These are phyloP conservation scores for Dasyornis broadbenti DNA, from an alignment of 2,113 vertebrate species.

Conservation along the genomic window DNA sequence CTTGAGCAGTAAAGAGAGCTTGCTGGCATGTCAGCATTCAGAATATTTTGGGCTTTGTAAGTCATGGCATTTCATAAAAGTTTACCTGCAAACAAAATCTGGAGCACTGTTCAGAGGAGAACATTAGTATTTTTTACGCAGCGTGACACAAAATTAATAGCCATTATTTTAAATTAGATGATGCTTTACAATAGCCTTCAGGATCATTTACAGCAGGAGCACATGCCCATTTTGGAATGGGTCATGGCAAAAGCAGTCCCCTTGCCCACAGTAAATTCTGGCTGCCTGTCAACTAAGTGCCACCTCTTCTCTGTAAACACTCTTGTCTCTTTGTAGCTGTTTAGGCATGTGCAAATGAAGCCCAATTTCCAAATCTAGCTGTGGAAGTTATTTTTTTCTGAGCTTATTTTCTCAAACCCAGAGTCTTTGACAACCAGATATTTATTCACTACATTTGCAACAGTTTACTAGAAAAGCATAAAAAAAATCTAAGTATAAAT, in stretches of 20 bases:
- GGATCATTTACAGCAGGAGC: neutral
- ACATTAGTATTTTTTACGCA: neutral
- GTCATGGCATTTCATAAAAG: neutral
- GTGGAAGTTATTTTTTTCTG: neutral
- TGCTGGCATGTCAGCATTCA: neutral
- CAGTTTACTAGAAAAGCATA: constrained; percentile 50
- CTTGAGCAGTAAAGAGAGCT: neutral
- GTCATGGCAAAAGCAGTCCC: neutral
- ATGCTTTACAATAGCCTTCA: neutral
- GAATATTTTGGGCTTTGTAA: neutral
- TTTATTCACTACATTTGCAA: constrained; percentile 61
- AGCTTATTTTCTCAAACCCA: neutral
- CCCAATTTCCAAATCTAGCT: neutral
- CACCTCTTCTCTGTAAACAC: neutral
- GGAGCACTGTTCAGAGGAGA: neutral
- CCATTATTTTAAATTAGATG: neutral
- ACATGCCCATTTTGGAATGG: neutral
- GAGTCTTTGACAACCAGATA: neutral
- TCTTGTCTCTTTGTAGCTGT: neutral
- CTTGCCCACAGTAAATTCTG: neutral
- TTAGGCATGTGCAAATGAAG: neutral
- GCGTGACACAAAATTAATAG: neutral
- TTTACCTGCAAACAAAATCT: neutral
- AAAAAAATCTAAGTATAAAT: neutral
- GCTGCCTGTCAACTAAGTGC: neutral